phyloP scores from a whole-genome alignment of 2,888 invertebrate genomes.

The Tetragonisca angustula region DNA sequence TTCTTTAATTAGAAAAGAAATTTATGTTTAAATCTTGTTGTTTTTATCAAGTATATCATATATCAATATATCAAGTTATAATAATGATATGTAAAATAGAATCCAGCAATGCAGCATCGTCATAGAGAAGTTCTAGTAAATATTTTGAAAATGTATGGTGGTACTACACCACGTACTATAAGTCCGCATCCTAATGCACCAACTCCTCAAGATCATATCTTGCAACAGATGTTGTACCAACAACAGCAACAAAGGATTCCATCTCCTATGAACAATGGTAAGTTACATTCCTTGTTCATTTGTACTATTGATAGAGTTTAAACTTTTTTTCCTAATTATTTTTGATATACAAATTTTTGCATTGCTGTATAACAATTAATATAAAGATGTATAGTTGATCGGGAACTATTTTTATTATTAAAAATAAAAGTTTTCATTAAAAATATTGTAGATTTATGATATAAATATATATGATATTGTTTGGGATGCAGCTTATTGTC shows the following conservation, averaged over 20 bases:
- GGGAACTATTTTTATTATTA: background rate
- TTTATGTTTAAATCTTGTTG: background rate
- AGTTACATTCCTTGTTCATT: conserved; percentile 36
- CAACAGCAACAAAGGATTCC: conserved; percentile 84
- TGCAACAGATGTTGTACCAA: conserved; percentile 84
- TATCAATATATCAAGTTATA: background rate
- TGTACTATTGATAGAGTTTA: background rate
- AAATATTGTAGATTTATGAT: conserved; percentile 15
- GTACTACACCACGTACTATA: conserved; percentile 80
- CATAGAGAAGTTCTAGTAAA: conserved; percentile 90
- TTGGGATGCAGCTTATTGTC: conserved; percentile 89
- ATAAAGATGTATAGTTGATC: background rate
- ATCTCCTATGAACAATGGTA: conserved; percentile 83
- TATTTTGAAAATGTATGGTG: conserved; percentile 86
- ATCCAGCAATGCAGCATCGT: conserved; percentile 90
- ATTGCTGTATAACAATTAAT: background rate
- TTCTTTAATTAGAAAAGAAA: background rate
- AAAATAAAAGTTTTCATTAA: conserved; percentile 2
- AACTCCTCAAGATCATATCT: conserved; percentile 81
- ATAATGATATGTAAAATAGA: conserved; percentile 79
- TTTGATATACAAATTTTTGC: background rate
- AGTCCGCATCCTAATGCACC: conserved; percentile 84
- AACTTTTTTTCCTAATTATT: background rate
- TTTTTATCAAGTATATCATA: too few relatives aligned
- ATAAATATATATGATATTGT: conserved; percentile 48